Evolutionary conservation across 2,888 invertebrate genomes (phyloP).

Genomic region (Cryptocephalus primarius): DNA sequence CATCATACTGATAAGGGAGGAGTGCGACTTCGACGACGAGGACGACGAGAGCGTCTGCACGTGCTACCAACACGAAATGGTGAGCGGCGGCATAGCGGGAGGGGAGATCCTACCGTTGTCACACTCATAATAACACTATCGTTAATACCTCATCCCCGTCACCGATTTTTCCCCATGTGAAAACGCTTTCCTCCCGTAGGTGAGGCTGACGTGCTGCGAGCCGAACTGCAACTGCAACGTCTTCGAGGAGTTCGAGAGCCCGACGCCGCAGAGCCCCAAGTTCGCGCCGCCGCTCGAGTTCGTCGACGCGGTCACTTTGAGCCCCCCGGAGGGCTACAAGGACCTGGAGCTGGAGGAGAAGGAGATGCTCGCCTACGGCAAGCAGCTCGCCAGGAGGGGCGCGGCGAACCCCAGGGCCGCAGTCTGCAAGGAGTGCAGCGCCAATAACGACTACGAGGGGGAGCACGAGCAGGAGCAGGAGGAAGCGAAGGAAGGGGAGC

Average conservation of each 20-base stretch:
- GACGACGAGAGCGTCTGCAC: conserved; percentile 64
- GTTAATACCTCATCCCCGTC: no score
- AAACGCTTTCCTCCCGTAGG: conserved; percentile 20
- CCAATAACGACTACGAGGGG: conserved; percentile 32
- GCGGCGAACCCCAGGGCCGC: conserved; percentile 24
- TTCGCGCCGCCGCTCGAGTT: conserved; percentile 61
- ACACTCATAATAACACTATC: no score
- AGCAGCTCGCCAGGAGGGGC: conserved; percentile 14
- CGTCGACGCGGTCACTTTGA: conserved; percentile 73
- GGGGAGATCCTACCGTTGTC: no score
- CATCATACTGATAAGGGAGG: conserved; percentile 80
- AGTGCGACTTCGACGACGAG: conserved; percentile 75
- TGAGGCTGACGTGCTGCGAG: conserved; percentile 50
- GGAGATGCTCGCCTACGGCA: conserved; percentile 43
- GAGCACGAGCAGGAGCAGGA: conserved; percentile 18
- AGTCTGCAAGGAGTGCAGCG: conserved; percentile 29
- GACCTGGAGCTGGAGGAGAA: conserved; percentile 62
- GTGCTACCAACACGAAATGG: conserved; percentile 58
- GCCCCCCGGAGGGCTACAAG: conserved; percentile 87
- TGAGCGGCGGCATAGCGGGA: no score
- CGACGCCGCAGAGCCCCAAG: conserved; percentile 40
- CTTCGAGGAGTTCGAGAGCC: conserved; percentile 12
- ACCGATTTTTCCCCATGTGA: no score
- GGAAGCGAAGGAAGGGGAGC: no score
- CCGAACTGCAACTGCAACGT: conserved; percentile 48